Evolutionary conservation across 2,113 vertebrate genomes (phyloP).

Genomic region (Piprites chloris): DNA sequence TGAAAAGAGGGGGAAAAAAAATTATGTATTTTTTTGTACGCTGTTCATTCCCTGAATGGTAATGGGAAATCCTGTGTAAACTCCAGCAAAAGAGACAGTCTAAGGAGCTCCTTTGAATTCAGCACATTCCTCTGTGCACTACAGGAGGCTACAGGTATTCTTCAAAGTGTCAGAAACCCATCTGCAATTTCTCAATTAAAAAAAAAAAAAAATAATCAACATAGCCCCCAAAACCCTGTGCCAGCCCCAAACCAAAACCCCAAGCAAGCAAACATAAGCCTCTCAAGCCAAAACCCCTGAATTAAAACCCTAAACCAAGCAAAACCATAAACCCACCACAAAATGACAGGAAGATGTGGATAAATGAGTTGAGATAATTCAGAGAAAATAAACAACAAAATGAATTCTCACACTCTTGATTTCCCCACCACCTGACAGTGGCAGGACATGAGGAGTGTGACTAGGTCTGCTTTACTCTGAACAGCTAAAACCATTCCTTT

Average conservation of each 20-base stretch:
- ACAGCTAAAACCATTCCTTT: background rate
- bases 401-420: background rate
- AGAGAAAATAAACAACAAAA: background rate
- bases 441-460: background rate
- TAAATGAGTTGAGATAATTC: background rate
- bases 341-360: background rate
- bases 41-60: conserved; percentile 29
- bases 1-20: background rate
- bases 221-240: background rate
- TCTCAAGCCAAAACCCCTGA: background rate
- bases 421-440: background rate
- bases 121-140: background rate
- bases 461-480: background rate
- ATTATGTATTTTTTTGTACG: background rate
- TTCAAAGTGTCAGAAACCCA: background rate
- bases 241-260: background rate
- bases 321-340: background rate
- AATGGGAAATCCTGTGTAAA: conserved; percentile 54
- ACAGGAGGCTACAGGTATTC: conserved; percentile 19
- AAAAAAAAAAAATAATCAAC: background rate
- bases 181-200: background rate
- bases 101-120: conserved; percentile 42
- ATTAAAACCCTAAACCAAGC: background rate
- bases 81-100: background rate
- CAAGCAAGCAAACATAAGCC: background rate